Evolutionary conservation across 2,113 vertebrate species (phyloP).

Genomic region (Catharus fuscescens): DNA sequence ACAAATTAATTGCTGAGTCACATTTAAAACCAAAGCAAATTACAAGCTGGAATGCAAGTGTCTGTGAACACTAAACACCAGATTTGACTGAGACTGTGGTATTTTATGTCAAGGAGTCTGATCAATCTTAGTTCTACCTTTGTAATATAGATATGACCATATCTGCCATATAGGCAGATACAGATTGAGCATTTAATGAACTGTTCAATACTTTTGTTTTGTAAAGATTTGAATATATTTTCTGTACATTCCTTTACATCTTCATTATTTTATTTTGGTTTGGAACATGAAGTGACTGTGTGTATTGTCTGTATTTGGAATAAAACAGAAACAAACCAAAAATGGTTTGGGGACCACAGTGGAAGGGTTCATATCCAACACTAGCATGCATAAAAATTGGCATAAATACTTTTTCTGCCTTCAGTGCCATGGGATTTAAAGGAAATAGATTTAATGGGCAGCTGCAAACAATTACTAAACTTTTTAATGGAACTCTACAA

Average conservation of each 20-base stretch:
- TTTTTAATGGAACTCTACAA: conserved; percentile 50
- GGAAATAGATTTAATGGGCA: conserved; percentile 59
- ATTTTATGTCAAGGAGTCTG: neutral
- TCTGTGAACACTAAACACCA: neutral
- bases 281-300: neutral
- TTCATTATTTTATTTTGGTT: conserved; percentile 2
- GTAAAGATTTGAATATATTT: neutral
- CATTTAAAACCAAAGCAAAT: neutral
- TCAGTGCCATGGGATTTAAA: conserved; percentile 59
- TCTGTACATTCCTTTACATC: neutral
- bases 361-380: conserved; percentile 1
- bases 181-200: neutral
- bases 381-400: conserved; percentile 16
- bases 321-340: conserved; percentile 53
- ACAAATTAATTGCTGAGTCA: neutral
- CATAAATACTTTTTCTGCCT: conserved; percentile 30
- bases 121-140: neutral
- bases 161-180: no score
- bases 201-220: neutral
- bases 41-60: neutral
- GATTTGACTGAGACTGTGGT: neutral
- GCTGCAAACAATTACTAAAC: conserved; percentile 74
- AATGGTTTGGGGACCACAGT: neutral
- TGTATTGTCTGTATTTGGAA: neutral
- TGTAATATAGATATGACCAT: neutral